Conservation (phyloP, 2,888 invertebrate genomes). For the Coleophora deauratella region DNA sequence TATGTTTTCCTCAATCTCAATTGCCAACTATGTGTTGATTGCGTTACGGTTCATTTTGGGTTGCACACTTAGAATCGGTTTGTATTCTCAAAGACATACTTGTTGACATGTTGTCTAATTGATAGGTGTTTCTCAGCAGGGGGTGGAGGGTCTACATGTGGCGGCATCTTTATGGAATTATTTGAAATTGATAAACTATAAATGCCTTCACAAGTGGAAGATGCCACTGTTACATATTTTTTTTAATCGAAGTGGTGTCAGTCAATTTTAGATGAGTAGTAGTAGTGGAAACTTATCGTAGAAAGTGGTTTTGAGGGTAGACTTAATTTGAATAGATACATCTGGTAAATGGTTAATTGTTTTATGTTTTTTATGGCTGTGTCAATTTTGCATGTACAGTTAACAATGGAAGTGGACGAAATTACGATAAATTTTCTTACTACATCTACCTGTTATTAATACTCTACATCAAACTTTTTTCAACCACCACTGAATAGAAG, state of each 20-base stretch:
- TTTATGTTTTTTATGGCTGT: background rate
- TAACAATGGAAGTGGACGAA: slow-evolving; percentile 20
- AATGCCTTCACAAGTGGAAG: slow-evolving; percentile 62
- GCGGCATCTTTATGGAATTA: slow-evolving; percentile 68
- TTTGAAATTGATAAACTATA: slow-evolving; percentile 70
- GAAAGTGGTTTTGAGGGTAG: background rate
- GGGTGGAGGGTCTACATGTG: slow-evolving; percentile 55
- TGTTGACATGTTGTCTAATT: slow-evolving; percentile 75
- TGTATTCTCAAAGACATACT: slow-evolving; percentile 67
- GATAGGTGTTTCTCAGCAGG: slow-evolving; percentile 70
- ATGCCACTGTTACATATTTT: slow-evolving; percentile 67
- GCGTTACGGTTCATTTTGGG: slow-evolving; percentile 52
- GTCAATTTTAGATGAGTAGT: slow-evolving; percentile 28
- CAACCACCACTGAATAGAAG: slow-evolving; percentile 37
- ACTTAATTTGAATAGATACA: too few species aligned
- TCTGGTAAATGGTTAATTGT: background rate
- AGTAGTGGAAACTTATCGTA: background rate
- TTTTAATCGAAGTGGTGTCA: slow-evolving; percentile 33
- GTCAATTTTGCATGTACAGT: slow-evolving; percentile 17
- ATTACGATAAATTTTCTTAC: background rate
- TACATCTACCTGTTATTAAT: slow-evolving; percentile 19
- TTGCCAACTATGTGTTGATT: slow-evolving; percentile 45
- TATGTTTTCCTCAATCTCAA: slow-evolving; percentile 32
- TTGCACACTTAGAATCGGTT: slow-evolving; percentile 24
- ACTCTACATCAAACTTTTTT: slow-evolving; percentile 23